Percentiles rank a stretch among this genome's conserved stretches.
Evolutionary conservation across 2,888 invertebrate species (phyloP).

Genomic region (Eutolmus rufibarbis): DNA sequence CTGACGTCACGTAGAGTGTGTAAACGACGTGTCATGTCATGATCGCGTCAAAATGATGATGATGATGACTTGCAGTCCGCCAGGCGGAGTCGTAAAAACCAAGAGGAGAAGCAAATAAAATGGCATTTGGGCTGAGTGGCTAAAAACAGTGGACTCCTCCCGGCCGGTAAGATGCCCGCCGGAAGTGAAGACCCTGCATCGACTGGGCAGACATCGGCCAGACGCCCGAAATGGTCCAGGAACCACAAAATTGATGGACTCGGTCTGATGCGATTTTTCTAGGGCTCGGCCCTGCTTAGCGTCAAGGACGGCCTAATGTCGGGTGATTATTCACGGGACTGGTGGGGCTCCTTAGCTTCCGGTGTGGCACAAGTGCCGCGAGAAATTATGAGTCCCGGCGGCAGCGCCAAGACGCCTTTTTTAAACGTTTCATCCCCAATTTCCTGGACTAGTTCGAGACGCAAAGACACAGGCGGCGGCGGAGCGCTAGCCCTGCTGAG

Average conservation of each 20-base stretch:
- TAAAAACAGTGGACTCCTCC: not conserved
- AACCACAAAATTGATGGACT: conserved; percentile 24
- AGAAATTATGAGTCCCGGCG: not conserved
- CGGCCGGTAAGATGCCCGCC: not conserved
- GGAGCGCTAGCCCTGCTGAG: not conserved
- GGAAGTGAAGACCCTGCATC: not conserved
- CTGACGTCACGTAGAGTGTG: conserved; percentile 45
- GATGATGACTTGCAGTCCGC: conserved; percentile 46
- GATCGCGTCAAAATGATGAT: conserved; percentile 46
- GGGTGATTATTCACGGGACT: conserved; percentile 24
- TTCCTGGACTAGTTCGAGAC: not conserved
- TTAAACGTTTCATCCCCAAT: not conserved
- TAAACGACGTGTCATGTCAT: conserved; percentile 47
- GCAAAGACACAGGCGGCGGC: not conserved
- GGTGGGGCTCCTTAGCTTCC: not conserved
- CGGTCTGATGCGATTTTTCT: conserved; percentile 26
- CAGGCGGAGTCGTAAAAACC: conserved; percentile 2
- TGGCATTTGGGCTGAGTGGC: not conserved
- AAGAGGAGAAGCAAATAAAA: conserved; percentile 5
- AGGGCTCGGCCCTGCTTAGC: not conserved
- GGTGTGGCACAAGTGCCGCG: not conserved
- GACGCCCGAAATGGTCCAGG: conserved; percentile 14
- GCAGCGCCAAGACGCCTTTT: not conserved
- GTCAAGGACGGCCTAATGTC: not conserved
- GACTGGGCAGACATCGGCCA: conserved; percentile 21